These are phyloP conservation scores for Tanypteryx hageni DNA, from an alignment of 2,888 invertebrate species.

Conservation along the genomic window DNA sequence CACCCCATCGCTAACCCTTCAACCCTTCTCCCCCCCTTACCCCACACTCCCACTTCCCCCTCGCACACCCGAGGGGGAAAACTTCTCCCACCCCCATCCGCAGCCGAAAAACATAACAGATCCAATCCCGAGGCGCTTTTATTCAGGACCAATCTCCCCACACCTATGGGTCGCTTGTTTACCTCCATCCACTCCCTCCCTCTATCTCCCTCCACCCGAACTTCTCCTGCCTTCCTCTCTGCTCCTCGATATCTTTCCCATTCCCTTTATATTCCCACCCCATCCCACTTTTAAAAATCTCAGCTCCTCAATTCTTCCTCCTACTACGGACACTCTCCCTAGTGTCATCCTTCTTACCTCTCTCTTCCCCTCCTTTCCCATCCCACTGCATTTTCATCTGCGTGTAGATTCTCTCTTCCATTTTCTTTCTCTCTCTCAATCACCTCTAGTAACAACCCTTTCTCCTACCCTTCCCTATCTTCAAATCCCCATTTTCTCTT, in stretches of 20 bases:
- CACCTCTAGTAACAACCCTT: not conserved
- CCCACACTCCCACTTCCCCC: too few relatives aligned
- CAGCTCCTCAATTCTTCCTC: not conserved
- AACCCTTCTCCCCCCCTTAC: not conserved
- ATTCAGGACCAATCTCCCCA: not conserved
- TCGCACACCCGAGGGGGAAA: not conserved
- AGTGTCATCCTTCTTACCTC: too few relatives aligned
- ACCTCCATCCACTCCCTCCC: not conserved
- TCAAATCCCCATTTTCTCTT: constrained; percentile 9
- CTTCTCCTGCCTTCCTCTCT: not conserved
- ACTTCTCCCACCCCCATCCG: not conserved
- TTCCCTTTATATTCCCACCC: not conserved
- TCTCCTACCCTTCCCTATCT: not conserved
- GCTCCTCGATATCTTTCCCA: too few relatives aligned
- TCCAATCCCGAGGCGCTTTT: constrained; percentile 39
- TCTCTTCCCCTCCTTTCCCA: not conserved
- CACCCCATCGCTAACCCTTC: not conserved
- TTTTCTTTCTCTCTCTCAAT: not conserved
- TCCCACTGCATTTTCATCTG: not conserved
- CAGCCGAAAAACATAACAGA: constrained; percentile 30
- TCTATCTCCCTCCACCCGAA: not conserved
- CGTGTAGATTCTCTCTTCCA: not conserved
- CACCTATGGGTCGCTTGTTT: not conserved
- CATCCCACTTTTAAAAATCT: not conserved
- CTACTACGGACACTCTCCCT: not conserved